Evolutionary conservation across 2,888 invertebrate species (phyloP).

Genomic region (Sphecodes monilicornis): DNA sequence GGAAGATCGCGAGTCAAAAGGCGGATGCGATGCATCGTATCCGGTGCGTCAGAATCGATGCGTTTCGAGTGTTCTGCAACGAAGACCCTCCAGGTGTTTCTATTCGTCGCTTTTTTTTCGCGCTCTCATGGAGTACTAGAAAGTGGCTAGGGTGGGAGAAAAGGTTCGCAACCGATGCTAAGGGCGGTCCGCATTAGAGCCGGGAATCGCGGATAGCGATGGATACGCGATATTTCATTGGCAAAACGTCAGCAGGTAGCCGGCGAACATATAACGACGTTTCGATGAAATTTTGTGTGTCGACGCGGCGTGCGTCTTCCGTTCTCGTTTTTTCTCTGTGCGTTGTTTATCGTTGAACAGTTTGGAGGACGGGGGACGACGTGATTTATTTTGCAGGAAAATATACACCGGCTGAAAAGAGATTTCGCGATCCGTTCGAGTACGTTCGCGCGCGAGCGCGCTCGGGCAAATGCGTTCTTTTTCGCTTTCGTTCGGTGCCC

Average conservation of each 20-base stretch:
- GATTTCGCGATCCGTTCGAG: slow-evolving; percentile 18
- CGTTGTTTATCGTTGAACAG: slow-evolving; percentile 9
- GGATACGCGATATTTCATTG: slow-evolving; percentile 10
- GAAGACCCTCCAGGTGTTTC: not conserved
- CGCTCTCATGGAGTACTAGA: not conserved
- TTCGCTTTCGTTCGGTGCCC: not conserved
- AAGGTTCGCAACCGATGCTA: not conserved
- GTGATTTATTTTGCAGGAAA: slow-evolving; percentile 31
- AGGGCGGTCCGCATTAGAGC: slow-evolving; percentile 21
- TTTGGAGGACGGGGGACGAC: not conserved
- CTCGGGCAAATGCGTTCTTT: slow-evolving; percentile 15
- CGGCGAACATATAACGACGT: slow-evolving; percentile 22
- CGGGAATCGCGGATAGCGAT: slow-evolving; percentile 6
- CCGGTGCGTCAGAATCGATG: slow-evolving; percentile 17
- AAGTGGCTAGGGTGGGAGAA: too few species aligned
- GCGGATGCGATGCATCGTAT: not conserved
- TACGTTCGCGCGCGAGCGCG: not conserved
- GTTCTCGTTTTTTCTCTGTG: not conserved
- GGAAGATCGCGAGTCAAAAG: slow-evolving; percentile 33
- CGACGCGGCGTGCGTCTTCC: not conserved
- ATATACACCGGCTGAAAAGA: slow-evolving; percentile 8
- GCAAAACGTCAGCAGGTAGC: slow-evolving; percentile 15
- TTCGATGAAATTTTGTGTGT: slow-evolving; percentile 2
- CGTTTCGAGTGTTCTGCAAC: slow-evolving; percentile 28
- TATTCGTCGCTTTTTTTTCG: slow-evolving; percentile 1